Evolutionary conservation across 2,888 invertebrate genomes (phyloP).

Genomic region (Callyntrura sp.): DNA sequence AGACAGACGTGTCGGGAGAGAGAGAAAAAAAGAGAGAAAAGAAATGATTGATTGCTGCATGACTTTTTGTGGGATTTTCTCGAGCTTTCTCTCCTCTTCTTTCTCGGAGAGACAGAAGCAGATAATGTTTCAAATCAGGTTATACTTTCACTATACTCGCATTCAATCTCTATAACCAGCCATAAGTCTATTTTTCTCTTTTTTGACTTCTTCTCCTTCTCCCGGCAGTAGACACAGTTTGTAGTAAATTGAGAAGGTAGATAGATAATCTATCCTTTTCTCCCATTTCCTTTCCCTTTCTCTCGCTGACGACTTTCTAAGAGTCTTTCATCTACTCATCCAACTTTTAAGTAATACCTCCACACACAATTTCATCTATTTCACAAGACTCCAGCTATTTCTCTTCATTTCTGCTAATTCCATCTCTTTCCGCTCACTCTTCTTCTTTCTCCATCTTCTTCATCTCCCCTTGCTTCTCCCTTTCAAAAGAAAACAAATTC

Average conservation of each 20-base stretch:
- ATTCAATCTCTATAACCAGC: too few relatives aligned
- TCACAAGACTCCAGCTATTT: slow-evolving; percentile 36
- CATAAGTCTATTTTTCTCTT: too few relatives aligned
- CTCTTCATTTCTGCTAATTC: slow-evolving; percentile 45
- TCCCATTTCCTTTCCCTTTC: slow-evolving; percentile 23
- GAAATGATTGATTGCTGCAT: slow-evolving; percentile 82
- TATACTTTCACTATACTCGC: too few relatives aligned
- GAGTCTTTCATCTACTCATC: slow-evolving; percentile 49
- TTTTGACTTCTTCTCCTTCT: slow-evolving; percentile 11
- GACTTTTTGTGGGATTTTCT: slow-evolving; percentile 79
- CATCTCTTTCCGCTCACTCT: slow-evolving; percentile 1
- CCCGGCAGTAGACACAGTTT: slow-evolving; percentile 5
- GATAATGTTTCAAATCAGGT: slow-evolving; percentile 82
- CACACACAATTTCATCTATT: not conserved
- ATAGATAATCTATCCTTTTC: slow-evolving; percentile 40
- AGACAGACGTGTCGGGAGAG: slow-evolving; percentile 19
- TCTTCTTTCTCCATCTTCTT: too few relatives aligned
- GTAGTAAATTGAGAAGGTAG: slow-evolving; percentile 38
- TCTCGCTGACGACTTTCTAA: slow-evolving; percentile 14
- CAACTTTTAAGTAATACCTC: slow-evolving; percentile 43
- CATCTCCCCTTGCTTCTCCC: not conserved
- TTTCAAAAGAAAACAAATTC: not conserved
- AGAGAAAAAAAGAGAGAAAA: too few relatives aligned
- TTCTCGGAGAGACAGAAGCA: slow-evolving; percentile 58
- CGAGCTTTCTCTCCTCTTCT: slow-evolving; percentile 9